Percentiles rank a stretch among this genome's conserved stretches.
These are phyloP conservation scores for Corythucha ciliata DNA, from an alignment of 2,888 invertebrate genomes.

Conservation along the genomic window DNA sequence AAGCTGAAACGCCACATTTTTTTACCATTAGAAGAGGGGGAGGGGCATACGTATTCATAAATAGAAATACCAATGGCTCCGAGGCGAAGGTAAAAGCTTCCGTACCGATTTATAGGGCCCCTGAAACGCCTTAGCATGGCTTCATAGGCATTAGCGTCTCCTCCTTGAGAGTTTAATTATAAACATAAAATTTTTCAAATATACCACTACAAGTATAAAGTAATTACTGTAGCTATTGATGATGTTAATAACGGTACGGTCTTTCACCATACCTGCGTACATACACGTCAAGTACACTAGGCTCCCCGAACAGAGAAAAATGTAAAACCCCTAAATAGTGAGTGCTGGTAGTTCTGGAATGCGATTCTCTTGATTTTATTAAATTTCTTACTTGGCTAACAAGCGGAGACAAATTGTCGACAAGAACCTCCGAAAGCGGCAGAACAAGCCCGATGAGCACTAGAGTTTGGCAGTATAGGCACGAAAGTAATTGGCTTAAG, in stretches of 20 bases:
- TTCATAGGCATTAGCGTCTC: slow-evolving; percentile 17
- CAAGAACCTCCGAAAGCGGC: slow-evolving; percentile 78
- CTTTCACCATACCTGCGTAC: slow-evolving; percentile 28
- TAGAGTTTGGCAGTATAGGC: slow-evolving; percentile 76
- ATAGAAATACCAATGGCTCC: slow-evolving; percentile 66
- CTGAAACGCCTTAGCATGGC: slow-evolving; percentile 14
- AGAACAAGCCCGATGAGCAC: slow-evolving; percentile 79
- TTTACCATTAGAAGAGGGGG: background rate
- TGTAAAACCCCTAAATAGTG: slow-evolving; percentile 55
- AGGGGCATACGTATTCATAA: background rate
- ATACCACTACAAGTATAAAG: background rate
- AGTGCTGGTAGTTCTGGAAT: background rate
- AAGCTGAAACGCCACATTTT: slow-evolving; percentile 28
- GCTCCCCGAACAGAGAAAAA: slow-evolving; percentile 68
- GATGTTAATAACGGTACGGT: slow-evolving; percentile 21
- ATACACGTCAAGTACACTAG: slow-evolving; percentile 66
- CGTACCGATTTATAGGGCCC: slow-evolving; percentile 45
- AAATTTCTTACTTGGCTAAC: slow-evolving; percentile 3
- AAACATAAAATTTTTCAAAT: background rate
- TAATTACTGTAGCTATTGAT: slow-evolving; percentile 19
- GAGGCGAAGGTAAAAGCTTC: slow-evolving; percentile 75
- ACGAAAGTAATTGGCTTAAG: slow-evolving; percentile 62
- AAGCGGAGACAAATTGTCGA: slow-evolving; percentile 39
- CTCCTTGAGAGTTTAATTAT: slow-evolving; percentile 11
- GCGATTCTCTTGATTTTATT: background rate